Conservation (phyloP, 1,140 invertebrate species). For the Bombus confusus region DNA sequence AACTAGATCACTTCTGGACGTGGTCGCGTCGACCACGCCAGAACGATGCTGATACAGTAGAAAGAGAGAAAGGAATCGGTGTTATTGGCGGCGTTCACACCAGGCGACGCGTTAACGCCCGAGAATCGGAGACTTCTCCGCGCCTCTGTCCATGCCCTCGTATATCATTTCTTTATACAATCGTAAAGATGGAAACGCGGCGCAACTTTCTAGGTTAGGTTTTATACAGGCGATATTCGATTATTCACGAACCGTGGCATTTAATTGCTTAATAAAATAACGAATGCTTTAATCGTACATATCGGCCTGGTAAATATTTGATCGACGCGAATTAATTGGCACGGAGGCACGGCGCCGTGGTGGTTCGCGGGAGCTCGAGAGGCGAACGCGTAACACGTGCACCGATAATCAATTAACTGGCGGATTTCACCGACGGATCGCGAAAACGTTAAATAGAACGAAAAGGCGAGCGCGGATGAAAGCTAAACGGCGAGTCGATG, state of each 20-base stretch:
- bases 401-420: conserved; percentile 41
- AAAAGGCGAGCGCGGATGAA: conserved; percentile 54
- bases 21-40: conserved; percentile 38
- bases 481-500: conserved; percentile 56
- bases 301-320: conserved; percentile 5
- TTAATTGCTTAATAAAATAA: conserved; percentile 13
- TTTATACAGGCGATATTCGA: not conserved
- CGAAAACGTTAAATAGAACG: conserved; percentile 45
- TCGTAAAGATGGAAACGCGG: not conserved
- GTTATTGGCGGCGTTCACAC: conserved; percentile 45
- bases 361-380: not conserved
- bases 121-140: not conserved
- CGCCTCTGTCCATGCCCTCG: not conserved
- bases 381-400: conserved; percentile 24
- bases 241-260: not conserved
- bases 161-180: not conserved
- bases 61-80: conserved; percentile 58
- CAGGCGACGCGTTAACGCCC: not conserved
- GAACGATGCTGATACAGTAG: conserved; percentile 11
- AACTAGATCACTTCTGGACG: conserved; percentile 52
- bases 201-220: not conserved
- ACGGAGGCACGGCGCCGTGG: too few relatives aligned
- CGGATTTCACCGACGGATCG: conserved; percentile 54
- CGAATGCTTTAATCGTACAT: not conserved
- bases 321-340: conserved; percentile 6